Evolutionary conservation across 2,797 vertebrate genomes (phyloP).

Genomic region (Agapornis canus): DNA sequence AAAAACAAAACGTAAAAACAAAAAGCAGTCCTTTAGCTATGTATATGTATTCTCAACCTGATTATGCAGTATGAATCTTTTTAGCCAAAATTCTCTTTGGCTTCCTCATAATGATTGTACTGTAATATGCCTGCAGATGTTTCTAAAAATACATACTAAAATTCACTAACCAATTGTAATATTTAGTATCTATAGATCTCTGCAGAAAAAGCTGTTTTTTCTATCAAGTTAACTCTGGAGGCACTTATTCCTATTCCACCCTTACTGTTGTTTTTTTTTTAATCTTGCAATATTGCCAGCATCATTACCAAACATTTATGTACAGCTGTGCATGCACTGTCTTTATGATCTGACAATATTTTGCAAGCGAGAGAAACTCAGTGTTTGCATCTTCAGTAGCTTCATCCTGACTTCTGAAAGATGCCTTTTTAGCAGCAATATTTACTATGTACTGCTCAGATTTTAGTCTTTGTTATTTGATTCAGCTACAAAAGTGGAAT

Average conservation of each 20-base stretch:
- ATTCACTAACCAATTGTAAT: neutral
- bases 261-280: neutral
- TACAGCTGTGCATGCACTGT: neutral
- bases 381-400: neutral
- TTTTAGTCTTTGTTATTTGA: neutral
- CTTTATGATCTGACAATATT: constrained; percentile 17
- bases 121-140: neutral
- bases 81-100: neutral
- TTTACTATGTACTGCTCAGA: neutral
- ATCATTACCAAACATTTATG: constrained; percentile 27
- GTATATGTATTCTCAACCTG: neutral
- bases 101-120: neutral
- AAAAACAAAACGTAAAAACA: neutral
- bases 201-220: neutral
- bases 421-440: neutral
- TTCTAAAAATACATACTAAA: neutral
- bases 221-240: neutral
- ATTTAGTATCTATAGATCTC: neutral
- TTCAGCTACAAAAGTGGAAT: neutral
- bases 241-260: neutral
- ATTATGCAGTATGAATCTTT: neutral
- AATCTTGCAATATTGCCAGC: neutral
- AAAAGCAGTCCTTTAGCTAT: neutral
- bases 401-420: neutral
- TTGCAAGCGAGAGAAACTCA: neutral